Base-by-base conservation (phyloP, 2,113 vertebrate species). In the Conger conger region DNA sequence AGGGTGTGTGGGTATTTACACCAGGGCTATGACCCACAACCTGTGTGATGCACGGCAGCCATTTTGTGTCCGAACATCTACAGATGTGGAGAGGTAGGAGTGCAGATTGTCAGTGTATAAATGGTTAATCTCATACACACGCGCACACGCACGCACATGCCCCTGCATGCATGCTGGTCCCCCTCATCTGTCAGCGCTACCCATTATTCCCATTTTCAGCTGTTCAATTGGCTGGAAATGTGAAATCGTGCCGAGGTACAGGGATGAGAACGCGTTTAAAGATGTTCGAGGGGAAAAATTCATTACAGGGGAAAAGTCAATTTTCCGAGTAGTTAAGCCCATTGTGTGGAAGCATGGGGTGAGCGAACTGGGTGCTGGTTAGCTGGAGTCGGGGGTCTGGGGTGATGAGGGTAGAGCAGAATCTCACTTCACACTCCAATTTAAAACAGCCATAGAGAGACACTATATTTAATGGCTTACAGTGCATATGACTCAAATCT, bases 251-350 rank as follows among this genome's bases (percentile, higher is more conserved):
- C 35, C 17, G 42, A 45, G 13, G 23, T 50, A 53, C 20, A 30
- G 40, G 36, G 2, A 81, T 33, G 11, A 33, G 42, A 53, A 81
- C 33, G n/a, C n/a, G 18, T 38, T 81, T 30, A 81, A 81, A 81
- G 79, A 81, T 81, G 79, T 81, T 50, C 8, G 42, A 53, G 42
- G 42, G 40, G 40, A 30, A 45, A 40, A 81, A 45, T 36, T 45
- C 79, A 81, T 45, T 45, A 81, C 16, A 13, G n/a, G n/a, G 42
- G 42, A 81, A 45, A 40, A 81, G 79, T 81, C 42, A 50, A 81
- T 81, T 81, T 81, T 81, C 42, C 79, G 30, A 81, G 79, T 37
- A 45, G 79, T 81, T 81, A 45, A 81, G 42, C 20, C 40, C n/a
- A 40, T 73, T 73, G 68, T 73, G 68, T 73, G 68, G 27, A 73